Percentiles rank a stretch among this genome's conserved stretches.
phyloP scores from a whole-genome alignment of 2,113 vertebrate genomes.

The Falcunculus frontatus region DNA sequence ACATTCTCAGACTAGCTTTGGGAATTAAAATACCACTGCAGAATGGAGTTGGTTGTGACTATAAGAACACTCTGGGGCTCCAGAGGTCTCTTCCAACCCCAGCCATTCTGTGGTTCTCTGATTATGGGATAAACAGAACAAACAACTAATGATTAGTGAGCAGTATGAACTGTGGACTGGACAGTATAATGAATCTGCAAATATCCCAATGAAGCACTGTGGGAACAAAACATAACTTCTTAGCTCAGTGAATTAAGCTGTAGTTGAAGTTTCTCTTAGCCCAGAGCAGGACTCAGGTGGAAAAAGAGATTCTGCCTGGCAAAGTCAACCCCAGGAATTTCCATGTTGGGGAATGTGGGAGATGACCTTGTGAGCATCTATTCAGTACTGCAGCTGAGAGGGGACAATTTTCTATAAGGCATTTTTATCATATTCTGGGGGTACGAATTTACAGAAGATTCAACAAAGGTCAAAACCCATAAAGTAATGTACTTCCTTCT shows the following conservation, averaged over 20 bases:
- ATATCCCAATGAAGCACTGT: neutral
- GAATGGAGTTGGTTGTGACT: neutral
- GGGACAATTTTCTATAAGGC: neutral
- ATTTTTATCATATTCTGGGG: neutral
- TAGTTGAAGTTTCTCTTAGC: neutral
- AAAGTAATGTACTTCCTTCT: neutral
- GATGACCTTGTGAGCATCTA: neutral
- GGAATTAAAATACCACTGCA: neutral
- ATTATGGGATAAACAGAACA: constrained; percentile 1
- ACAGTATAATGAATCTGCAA: constrained; percentile 23
- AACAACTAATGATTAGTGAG: constrained; percentile 7
- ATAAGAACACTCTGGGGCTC: neutral
- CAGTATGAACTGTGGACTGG: neutral
- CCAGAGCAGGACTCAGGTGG: neutral
- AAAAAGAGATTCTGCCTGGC: neutral
- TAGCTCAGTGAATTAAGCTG: neutral
- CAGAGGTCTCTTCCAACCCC: neutral
- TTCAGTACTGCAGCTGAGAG: neutral
- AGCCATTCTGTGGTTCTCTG: neutral
- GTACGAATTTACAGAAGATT: neutral
- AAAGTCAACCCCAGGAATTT: neutral
- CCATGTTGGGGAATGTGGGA: neutral
- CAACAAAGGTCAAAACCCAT: neutral
- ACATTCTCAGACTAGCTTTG: neutral
- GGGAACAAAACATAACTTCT: constrained; percentile 20